Evolutionary conservation across 2,113 vertebrate species (phyloP), one percentile per base, ranked within the genome.

Genomic region (Myotis lucifugus): DNA sequence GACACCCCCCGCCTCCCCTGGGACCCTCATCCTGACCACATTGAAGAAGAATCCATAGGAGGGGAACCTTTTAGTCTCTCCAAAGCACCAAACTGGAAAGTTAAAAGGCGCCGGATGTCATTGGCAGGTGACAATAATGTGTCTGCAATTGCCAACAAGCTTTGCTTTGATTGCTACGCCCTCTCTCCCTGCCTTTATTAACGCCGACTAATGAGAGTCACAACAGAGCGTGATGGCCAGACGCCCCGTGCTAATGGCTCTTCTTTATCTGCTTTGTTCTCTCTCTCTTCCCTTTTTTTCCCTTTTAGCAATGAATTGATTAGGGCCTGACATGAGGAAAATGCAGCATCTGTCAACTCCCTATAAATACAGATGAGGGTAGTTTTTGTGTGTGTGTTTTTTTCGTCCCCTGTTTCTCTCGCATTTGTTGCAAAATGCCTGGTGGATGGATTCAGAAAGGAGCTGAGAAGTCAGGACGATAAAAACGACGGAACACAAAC

Each of bases 401-500:
- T 52, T 87, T 14, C 32, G 15, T 32, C 64, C 64, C 40, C 87
- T 96, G 29, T 96, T 97, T 97, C 85, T 50, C 46, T 95, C 93
- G 61, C 82, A 93, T 97, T 98, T 96, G 46, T 91, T 98, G 97
- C 95, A 90, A 1, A 90, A 1, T 18, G 67, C 72, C 88, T 88
- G n/a, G 0, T 37, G 73, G 93, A 98, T 97, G 97, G 97, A 97
- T 97, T 96, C 85, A 95, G 93, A 93, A 96, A 82, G 0, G 2
- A 97, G 67, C 72, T 96, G 81, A 88, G 95, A 97, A 98, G 95
- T 64, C 73, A 61, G 91, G 34, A 93, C 76, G 94, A 97, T 97
- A 97, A 98, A 98, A 96, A 95, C 94, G 77, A 96, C 85, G 96
- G 94, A 98, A 97, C 76, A 91, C 59, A 95, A 97, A 96, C 86